phyloP scores from a whole-genome alignment of 1,140 invertebrate genomes.

The Piezodorus guildinii region DNA sequence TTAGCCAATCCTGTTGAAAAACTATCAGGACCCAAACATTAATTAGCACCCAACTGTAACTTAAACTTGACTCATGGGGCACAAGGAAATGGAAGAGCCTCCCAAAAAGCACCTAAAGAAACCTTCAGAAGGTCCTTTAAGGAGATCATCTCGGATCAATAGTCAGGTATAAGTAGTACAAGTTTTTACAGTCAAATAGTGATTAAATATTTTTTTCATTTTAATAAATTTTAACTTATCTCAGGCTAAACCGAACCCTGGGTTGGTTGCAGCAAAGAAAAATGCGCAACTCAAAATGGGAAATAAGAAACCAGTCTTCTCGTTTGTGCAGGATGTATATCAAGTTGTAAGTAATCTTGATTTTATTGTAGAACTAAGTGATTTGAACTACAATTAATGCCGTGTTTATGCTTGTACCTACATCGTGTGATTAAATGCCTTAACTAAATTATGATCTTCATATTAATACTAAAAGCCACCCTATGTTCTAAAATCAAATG shows the following conservation, averaged over 20 bases:
- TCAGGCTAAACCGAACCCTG: slow-evolving; percentile 35
- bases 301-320: slow-evolving; percentile 31
- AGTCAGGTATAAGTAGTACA: slow-evolving; percentile 12
- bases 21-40: too few relatives aligned
- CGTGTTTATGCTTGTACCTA: not conserved
- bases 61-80: not conserved
- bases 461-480: too few relatives aligned
- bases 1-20: too few relatives aligned
- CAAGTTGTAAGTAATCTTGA: slow-evolving; percentile 40
- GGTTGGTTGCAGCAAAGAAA: slow-evolving; percentile 43
- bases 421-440: not conserved
- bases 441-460: not conserved
- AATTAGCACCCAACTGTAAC: too few relatives aligned
- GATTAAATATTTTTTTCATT: not conserved
- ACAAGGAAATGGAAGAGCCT: slow-evolving; percentile 6
- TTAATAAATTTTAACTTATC: slow-evolving; percentile 6
- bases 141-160: slow-evolving; percentile 20
- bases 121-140: slow-evolving; percentile 18
- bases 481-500: too few relatives aligned
- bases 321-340: slow-evolving; percentile 41
- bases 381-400: not conserved
- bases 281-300: slow-evolving; percentile 42
- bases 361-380: not conserved
- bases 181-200: not conserved
- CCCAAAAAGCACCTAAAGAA: slow-evolving; percentile 15